Evolutionary conservation across 2,113 vertebrate species (phyloP).

Genomic region (Astur gentilis): DNA sequence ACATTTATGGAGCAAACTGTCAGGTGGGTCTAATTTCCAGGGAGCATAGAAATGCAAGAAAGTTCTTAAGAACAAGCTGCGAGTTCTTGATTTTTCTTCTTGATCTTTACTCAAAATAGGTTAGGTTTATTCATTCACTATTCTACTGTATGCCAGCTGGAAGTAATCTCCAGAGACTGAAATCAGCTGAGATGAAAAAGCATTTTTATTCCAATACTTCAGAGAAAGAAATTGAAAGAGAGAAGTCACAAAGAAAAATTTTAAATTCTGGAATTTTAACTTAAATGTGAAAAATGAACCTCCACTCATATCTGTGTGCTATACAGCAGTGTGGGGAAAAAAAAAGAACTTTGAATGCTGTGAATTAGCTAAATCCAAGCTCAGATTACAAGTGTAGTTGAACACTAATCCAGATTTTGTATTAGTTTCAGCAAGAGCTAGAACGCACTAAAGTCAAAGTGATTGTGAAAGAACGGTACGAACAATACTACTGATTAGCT

Average conservation of each 20-base stretch:
- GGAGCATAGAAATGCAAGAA: not conserved
- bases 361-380: not conserved
- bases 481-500: not conserved
- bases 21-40: not conserved
- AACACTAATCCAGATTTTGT: not conserved
- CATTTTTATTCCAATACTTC: not conserved
- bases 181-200: not conserved
- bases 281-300: not conserved
- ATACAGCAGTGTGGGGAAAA: not conserved
- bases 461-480: not conserved
- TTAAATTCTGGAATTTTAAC: not conserved
- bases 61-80: not conserved
- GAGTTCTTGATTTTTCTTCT: not conserved
- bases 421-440: not conserved
- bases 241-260: not conserved
- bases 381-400: not conserved
- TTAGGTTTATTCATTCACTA: not conserved
- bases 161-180: not conserved
- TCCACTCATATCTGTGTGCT: not conserved
- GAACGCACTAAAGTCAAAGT: fast-evolving
- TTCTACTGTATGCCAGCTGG: not conserved
- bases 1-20: not conserved
- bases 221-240: not conserved
- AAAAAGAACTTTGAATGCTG: not conserved
- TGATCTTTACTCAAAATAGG: not conserved